Evolutionary conservation across 2,888 invertebrate species (phyloP).

Genomic region (Leptodirus hochenwartii): DNA sequence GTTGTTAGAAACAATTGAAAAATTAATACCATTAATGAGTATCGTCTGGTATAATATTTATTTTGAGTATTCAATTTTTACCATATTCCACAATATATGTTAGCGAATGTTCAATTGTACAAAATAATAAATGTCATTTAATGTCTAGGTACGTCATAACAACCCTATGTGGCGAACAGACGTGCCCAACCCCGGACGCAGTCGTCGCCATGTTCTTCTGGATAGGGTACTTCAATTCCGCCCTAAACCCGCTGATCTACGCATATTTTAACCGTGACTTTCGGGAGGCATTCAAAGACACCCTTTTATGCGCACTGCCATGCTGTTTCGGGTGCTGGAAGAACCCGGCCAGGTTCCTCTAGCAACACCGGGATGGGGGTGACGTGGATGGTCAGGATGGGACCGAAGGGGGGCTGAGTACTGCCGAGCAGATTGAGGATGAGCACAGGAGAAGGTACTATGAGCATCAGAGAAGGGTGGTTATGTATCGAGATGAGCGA

Average conservation of each 20-base stretch:
- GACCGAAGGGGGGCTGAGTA: not conserved
- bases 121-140: conserved; percentile 2
- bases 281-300: conserved; percentile 88
- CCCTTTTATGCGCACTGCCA: conserved; percentile 68
- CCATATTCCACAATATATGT: conserved; percentile 3
- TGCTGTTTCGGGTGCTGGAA: conserved; percentile 65
- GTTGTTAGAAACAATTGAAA: no score
- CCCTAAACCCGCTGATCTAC: conserved; percentile 86
- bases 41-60: no score
- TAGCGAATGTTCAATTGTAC: not conserved
- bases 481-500: no score
- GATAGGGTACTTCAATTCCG: conserved; percentile 96
- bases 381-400: conserved; percentile 1
- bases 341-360: conserved; percentile 35
- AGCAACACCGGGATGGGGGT: conserved; percentile 20
- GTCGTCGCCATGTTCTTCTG: conserved; percentile 61
- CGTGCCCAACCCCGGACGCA: conserved; percentile 44
- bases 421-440: not conserved
- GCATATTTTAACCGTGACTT: conserved; percentile 95
- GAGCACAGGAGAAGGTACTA: not conserved
- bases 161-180: conserved; percentile 55
- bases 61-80: no score
- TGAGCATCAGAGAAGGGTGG: no score
- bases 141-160: conserved; percentile 72
- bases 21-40: no score